Base-by-base conservation (phyloP, 2,113 vertebrate genomes). In the Tiliqua scincoides region DNA sequence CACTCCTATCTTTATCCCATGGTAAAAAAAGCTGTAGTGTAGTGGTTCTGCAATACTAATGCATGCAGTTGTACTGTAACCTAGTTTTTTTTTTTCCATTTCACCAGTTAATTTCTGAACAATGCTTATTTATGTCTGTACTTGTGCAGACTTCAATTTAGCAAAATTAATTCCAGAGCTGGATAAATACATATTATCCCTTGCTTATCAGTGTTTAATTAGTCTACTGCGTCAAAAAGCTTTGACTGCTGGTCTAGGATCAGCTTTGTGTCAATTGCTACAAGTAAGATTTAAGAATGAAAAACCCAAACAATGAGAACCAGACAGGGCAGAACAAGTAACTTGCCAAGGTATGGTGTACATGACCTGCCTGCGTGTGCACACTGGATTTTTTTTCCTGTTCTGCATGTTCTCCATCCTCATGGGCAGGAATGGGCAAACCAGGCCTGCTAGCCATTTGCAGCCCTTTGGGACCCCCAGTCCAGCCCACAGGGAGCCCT, bases 101-200 rank as follows among this genome's bases (percentile, higher is more conserved):
- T 90, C 82, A 6, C 18, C 88, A 54, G 63, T 91, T 23, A 68
- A 25, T 37, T n/a, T 40, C 0, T 9, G 61, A 81, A 81, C 61
- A 63, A 86, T 43, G 48, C 27, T 86, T 89, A 67, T 78, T 88
- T 70, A 52, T 75, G 23, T 80, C 82, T 77, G 14, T 27, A 74
- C 65, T 86, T 65, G 90, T 77, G 48, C n/a, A 70, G 25, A 30
- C 90, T 84, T 54, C 83, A 32, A 54, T 82, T 91, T 85, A 85
- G 63, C 57, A 73, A 91, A 90, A 70, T 76, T 86, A 76, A 78
- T 88, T 90, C 83, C 1, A 0, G n/a, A 79, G 83, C 79, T 78
- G 10, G 54, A 86, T 48, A 79, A 82, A 65, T 37, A 10, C 32
- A 70, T 62, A 54, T 85, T 78, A 86, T 40, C 30, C 7, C 3